These are phyloP conservation scores for Eudyptes chrysolophus DNA, from an alignment of 2,113 vertebrate species.

Conservation along the genomic window DNA sequence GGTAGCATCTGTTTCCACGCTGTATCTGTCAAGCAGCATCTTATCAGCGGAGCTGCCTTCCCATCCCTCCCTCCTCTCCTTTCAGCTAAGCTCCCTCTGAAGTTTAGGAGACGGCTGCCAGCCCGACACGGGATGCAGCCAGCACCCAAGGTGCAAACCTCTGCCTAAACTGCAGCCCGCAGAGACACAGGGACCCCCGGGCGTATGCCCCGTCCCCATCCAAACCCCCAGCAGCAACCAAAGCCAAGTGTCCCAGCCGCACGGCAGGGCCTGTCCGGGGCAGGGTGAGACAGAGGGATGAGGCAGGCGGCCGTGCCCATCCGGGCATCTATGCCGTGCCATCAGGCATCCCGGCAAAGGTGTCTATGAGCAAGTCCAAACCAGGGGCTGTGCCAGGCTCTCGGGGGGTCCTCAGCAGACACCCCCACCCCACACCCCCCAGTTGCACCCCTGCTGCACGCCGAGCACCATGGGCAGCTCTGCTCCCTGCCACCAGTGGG, in stretches of 20 bases:
- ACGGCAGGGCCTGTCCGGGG: background rate
- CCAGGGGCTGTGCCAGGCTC: background rate
- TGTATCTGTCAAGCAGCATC: slow-evolving; percentile 42
- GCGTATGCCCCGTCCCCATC: background rate
- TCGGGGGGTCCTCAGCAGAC: background rate
- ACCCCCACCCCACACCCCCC: rapidly evolving
- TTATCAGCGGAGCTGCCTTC: slow-evolving; percentile 1
- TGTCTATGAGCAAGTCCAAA: background rate
- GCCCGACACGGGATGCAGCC: rapidly evolving
- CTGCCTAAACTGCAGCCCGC: background rate
- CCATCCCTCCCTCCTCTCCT: background rate
- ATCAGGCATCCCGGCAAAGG: background rate
- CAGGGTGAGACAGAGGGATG: background rate
- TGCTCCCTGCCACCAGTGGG: background rate
- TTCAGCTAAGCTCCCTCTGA: background rate
- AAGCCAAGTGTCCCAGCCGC: background rate
- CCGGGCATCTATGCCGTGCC: background rate
- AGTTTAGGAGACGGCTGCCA: background rate
- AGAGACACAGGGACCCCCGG: too few species aligned
- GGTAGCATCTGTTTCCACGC: slow-evolving; percentile 56
- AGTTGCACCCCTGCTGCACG: rapidly evolving
- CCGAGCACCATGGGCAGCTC: rapidly evolving
- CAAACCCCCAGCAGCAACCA: background rate
- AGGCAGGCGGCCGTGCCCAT: background rate
- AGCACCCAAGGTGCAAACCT: background rate